Percentiles rank a stretch among this genome's conserved stretches.
Evolutionary conservation across 1,140 invertebrate species (phyloP).

Genomic region (Micrasema longulum): DNA sequence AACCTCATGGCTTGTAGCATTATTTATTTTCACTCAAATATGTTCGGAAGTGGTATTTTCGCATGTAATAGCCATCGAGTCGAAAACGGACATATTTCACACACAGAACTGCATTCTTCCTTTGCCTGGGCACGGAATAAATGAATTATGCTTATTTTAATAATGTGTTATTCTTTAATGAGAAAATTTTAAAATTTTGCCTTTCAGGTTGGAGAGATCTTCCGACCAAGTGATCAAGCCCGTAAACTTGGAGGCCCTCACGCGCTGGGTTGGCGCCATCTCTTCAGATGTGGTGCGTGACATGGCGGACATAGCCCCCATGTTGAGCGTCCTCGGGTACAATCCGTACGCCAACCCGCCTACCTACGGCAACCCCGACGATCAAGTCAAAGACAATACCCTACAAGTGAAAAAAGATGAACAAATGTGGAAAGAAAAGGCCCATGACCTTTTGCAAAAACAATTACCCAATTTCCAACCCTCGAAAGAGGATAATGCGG

Average conservation of each 20-base stretch:
- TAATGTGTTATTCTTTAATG: not conserved
- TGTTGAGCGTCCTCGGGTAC: slow-evolving; percentile 92
- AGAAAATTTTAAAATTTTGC: too few relatives aligned
- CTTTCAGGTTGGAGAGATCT: slow-evolving; percentile 92
- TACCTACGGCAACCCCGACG: slow-evolving; percentile 89
- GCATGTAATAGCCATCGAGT: too few relatives aligned
- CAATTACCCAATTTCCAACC: slow-evolving; percentile 31
- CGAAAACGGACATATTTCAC: not conserved
- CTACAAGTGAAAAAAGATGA: slow-evolving; percentile 68
- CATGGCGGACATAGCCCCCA: slow-evolving; percentile 92
- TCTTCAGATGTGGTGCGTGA: slow-evolving; percentile 91
- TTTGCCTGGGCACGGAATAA: not conserved
- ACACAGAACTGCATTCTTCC: too few relatives aligned
- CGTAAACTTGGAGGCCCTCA: slow-evolving; percentile 94
- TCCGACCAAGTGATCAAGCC: slow-evolving; percentile 99
- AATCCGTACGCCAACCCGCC: slow-evolving; percentile 95
- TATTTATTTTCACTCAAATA: too few relatives aligned
- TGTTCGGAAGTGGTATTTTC: too few relatives aligned
- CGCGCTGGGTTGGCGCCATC: slow-evolving; percentile 96
- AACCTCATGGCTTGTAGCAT: too few relatives aligned
- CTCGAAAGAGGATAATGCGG: slow-evolving; percentile 42
- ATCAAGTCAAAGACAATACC: slow-evolving; percentile 86
- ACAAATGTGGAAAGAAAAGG: slow-evolving; percentile 69
- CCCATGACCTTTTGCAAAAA: slow-evolving; percentile 65
- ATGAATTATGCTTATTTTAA: not conserved